phyloP scores from a whole-genome alignment of 2,797 vertebrate genomes.

The Geotria australis region DNA sequence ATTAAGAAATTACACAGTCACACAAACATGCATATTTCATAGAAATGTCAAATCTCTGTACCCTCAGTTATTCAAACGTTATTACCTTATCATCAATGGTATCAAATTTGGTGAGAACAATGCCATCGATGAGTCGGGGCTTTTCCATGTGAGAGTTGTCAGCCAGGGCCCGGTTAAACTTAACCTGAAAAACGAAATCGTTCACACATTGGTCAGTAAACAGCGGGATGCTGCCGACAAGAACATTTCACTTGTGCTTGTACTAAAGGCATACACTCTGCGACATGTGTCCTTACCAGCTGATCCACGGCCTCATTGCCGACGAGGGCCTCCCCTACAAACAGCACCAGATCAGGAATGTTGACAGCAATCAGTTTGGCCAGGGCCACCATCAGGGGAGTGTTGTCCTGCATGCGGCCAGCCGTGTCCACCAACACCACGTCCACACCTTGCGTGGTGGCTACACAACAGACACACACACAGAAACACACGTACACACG shows the following conservation, averaged over 20 bases:
- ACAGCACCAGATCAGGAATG: slow-evolving; percentile 70
- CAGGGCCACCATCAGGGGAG: slow-evolving; percentile 73
- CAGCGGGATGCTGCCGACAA: no score
- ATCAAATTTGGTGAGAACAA: slow-evolving; percentile 94
- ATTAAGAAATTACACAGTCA: no score
- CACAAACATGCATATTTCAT: no score
- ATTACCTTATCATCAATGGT: slow-evolving; percentile 91
- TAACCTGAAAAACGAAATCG: slow-evolving; percentile 27
- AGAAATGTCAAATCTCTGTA: no score
- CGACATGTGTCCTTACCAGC: slow-evolving; percentile 30
- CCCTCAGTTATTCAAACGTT: no score
- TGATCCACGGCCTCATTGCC: slow-evolving; percentile 95
- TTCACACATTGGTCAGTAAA: no score
- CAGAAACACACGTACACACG: not conserved
- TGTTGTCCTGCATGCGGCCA: slow-evolving; percentile 94
- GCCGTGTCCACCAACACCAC: slow-evolving; percentile 96
- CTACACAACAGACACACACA: slow-evolving; percentile 9
- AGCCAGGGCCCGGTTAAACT: slow-evolving; percentile 90
- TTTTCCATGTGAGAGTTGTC: slow-evolving; percentile 87
- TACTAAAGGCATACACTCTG: not conserved
- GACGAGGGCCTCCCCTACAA: slow-evolving; percentile 84
- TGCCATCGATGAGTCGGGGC: slow-evolving; percentile 77
- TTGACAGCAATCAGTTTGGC: slow-evolving; percentile 92
- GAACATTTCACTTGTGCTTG: no score
- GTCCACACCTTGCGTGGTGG: slow-evolving; percentile 66